Evolutionary conservation across 2,797 vertebrate genomes (phyloP).

Genomic region (Enteromius fasciolatus): DNA sequence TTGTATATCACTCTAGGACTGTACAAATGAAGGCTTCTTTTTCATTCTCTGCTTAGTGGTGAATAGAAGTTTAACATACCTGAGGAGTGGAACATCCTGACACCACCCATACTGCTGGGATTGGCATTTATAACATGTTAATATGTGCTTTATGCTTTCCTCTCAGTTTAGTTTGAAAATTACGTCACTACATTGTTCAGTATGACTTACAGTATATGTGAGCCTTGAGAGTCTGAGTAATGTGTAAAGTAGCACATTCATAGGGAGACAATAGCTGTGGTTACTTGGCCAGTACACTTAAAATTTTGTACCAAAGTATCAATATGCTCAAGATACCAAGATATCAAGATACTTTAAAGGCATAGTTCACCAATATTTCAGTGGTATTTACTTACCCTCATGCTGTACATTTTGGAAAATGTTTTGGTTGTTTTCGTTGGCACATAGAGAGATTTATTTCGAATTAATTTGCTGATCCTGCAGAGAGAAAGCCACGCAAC

Average conservation of each 20-base stretch:
- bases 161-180: neutral
- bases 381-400: neutral
- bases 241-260: neutral
- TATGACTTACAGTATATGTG: too few relatives aligned
- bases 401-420: neutral
- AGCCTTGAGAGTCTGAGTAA: neutral
- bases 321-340: too few relatives aligned
- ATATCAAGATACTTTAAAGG: too few relatives aligned
- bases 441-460: neutral
- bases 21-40: slow-evolving; percentile 24
- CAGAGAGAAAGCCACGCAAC: neutral
- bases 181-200: neutral
- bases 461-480: neutral
- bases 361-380: neutral
- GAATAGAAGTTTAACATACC: neutral
- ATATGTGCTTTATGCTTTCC: neutral
- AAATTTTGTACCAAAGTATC: neutral
- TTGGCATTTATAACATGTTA: neutral
- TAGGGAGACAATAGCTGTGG: neutral
- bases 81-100: slow-evolving; percentile 1
- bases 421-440: neutral
- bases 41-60: slow-evolving; percentile 1
- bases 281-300: neutral
- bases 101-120: neutral
- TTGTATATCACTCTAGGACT: slow-evolving; percentile 70